Evolutionary conservation across 1,140 invertebrate genomes (phyloP), one percentile per base, ranked within the genome.

Genomic region (Eriosoma lanigerum): DNA sequence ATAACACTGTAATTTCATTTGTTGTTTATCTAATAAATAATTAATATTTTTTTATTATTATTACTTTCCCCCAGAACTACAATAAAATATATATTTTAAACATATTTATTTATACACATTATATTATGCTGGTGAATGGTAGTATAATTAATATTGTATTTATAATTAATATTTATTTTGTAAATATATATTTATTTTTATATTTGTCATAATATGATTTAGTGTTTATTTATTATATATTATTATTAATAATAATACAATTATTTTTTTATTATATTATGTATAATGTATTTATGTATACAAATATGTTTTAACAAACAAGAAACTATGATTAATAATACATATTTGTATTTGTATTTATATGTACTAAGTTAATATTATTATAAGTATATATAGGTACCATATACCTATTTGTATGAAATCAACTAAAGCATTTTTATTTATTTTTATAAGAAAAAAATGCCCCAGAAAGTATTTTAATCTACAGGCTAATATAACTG

Each of bases 141-240:
- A n/a, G 52, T 54, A 5, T 21, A 15, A 66, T 46, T 46, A 44
- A 38, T 3, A 44, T 44, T 13, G 9, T 8, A 66, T 1, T 8
- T 10, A 44, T 66, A 24, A 0, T 66, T 66, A 66, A 66, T n/a
- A n/a, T 44, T 44, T 66, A 46, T 66, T 38, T 66, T 66, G 64
- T 66, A 66, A 44, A 66, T 66, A 66, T 15, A 46, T 66, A 66
- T 66, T 44, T 66, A 66, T 66, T 66, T 66, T 21, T 32, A 64
- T 21, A n/a, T n/a, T n/a, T 29, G 13, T 64, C 38, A n/a, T 38
- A n/a, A 19, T 64, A 9, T 64, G 62, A 29, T 64, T 66, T 44
- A 46, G 32, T 21, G 64, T 32, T 44, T 66, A 46, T 68, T 64
- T 48, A 9, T n/a, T n/a, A n/a, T n/a, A n/a, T n/a, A n/a, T n/a